Evolutionary conservation across 2,888 invertebrate genomes (phyloP), one percentile per base, ranked within the genome.

Genomic region (Leptinotarsa peninsularis): DNA sequence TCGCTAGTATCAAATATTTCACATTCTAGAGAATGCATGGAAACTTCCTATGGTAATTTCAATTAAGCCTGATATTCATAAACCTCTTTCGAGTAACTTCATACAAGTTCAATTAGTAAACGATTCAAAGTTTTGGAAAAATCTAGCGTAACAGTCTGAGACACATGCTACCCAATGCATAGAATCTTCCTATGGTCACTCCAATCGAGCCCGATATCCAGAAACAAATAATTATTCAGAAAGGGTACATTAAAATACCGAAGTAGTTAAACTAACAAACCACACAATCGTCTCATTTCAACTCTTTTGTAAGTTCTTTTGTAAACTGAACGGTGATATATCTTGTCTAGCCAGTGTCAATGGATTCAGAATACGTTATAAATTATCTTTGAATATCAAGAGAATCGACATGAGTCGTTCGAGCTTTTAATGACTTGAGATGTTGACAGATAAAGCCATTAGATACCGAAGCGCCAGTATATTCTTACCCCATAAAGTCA

Each of bases 401-500:
- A 63, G 63, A 63, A 63, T 63, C 63, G 63, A 63, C 63, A 63
- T n/a, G 63, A 63, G 63, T 17, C 33, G 63, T 33, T 43, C 3
- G 43, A 43, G 43, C 63, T 63, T 33, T 63, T 33, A 63, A 63
- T 63, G 63, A 63, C 63, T 43, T n/a, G n/a, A 27, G 63, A 63
- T 63, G 63, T 63, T 63, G 63, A 63, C 63, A 63, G 63, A 63
- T 63, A 63, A 63, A 63, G 43, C 63, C 63, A 63, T 63, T 63
- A 63, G 63, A 33, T 7, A 43, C 43, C 63, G 33, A 43, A 63
- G 63, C 63, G 63, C 63, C 63, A 63, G 63, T 63, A 18, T 33
- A 33, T 58, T 4, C 21, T 21, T 58, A 58, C 58, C 58, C 58
- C 58, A 58, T 58, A 58, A 58, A 58, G 58, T 58, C 63, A 27